Conservation (phyloP, 2,113 vertebrate species). For the Eolophus roseicapilla region DNA sequence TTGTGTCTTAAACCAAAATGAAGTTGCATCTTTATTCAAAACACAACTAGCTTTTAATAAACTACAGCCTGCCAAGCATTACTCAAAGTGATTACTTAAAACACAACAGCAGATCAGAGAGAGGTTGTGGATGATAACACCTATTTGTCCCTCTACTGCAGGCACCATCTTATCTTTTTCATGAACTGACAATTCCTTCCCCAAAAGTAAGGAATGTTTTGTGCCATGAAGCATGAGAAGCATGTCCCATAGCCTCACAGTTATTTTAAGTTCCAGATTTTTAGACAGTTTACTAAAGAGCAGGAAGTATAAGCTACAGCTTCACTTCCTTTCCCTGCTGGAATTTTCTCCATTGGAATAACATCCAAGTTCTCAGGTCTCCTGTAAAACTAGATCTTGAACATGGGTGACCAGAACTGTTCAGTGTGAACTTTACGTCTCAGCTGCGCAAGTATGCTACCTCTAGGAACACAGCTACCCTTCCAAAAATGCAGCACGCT, state of each 20-base stretch:
- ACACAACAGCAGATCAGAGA: background rate
- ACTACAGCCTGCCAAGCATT: background rate
- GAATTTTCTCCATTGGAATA: background rate
- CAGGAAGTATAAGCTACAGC: background rate
- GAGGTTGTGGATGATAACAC: background rate
- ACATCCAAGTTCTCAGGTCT: background rate
- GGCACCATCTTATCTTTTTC: background rate
- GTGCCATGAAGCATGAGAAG: background rate
- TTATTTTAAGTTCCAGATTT: background rate
- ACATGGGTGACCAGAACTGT: background rate
- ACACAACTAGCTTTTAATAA: background rate
- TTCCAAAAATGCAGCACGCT: background rate
- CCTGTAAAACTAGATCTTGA: background rate
- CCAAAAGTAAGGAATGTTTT: background rate
- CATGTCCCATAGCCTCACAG: background rate
- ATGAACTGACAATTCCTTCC: background rate
- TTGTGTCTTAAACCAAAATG: background rate
- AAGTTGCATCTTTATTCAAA: background rate
- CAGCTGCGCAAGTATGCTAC: background rate
- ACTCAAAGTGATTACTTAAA: background rate
- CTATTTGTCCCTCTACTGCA: background rate
- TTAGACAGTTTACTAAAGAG: background rate
- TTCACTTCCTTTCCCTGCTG: background rate
- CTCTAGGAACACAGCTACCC: background rate
- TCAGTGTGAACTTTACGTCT: background rate